phyloP scores from a whole-genome alignment of 2,113 vertebrate genomes.

The Chionomys nivalis region DNA sequence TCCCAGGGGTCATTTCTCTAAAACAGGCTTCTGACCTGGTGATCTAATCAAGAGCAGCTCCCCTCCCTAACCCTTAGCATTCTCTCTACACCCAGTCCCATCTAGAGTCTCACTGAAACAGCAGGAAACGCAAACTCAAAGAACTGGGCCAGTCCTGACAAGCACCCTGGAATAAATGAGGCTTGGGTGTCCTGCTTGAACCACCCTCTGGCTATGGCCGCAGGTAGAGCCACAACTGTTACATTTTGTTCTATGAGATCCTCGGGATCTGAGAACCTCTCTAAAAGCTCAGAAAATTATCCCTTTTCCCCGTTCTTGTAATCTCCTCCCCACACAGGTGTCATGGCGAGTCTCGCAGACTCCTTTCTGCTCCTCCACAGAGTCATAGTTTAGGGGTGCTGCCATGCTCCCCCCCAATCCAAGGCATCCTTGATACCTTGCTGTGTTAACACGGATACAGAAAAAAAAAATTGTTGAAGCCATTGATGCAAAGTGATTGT shows the following conservation, averaged over 20 bases:
- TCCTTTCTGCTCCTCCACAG: fast-evolving
- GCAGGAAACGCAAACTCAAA: neutral
- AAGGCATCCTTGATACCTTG: neutral
- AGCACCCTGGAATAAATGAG: neutral
- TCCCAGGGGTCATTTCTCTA: neutral
- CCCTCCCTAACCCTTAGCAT: neutral
- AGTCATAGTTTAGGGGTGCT: neutral
- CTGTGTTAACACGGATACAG: neutral
- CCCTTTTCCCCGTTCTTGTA: neutral
- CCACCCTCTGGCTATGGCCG: neutral
- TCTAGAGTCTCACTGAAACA: neutral
- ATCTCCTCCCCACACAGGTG: neutral
- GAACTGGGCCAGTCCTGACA: neutral
- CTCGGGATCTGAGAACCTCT: neutral
- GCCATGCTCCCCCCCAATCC: neutral
- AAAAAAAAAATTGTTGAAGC: neutral
- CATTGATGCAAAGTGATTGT: slow-evolving; percentile 33
- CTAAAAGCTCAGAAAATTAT: neutral
- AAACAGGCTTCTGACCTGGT: neutral
- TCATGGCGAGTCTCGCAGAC: neutral
- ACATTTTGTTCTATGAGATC: neutral
- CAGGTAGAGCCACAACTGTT: neutral
- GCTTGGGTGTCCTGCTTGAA: neutral
- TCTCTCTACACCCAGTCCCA: neutral
- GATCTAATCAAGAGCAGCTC: neutral